These are phyloP conservation scores for Plutomurus gul DNA, from an alignment of 1,140 invertebrate species.

Conservation along the genomic window DNA sequence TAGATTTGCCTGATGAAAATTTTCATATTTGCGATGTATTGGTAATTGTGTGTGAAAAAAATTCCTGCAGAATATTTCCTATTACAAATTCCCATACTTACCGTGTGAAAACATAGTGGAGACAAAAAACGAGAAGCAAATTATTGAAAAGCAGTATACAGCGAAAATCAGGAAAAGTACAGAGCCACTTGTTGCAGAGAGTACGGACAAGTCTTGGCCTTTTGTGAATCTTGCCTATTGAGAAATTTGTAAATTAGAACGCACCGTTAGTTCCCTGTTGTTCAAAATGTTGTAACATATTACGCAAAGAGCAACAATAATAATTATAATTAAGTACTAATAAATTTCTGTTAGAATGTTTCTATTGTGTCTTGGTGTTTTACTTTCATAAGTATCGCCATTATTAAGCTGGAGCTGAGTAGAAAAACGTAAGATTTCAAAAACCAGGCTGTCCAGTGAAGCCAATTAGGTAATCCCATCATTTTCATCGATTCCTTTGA, in stretches of 20 bases:
- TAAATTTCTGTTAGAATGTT: not conserved
- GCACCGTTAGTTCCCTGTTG: not conserved
- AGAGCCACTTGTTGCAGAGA: constrained; percentile 63
- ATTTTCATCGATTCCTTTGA: constrained; percentile 82
- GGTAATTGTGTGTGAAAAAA: not conserved
- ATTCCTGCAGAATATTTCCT: not conserved
- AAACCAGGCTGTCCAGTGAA: constrained; percentile 85
- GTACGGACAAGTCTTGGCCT: constrained; percentile 56
- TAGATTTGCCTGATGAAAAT: not conserved
- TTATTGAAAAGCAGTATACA: constrained; percentile 65
- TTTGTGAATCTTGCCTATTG: constrained; percentile 8
- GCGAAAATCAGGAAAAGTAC: constrained; percentile 66
- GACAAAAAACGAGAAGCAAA: constrained; percentile 70
- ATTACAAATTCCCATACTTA: constrained; percentile 55
- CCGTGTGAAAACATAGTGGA: constrained; percentile 72
- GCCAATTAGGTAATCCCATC: constrained; percentile 80
- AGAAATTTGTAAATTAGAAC: not conserved
- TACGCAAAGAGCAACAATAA: too few species aligned
- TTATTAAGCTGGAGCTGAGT: constrained; percentile 59
- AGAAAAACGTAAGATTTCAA: constrained; percentile 74
- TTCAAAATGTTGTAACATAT: too few species aligned
- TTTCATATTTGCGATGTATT: not conserved
- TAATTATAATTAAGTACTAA: not conserved
- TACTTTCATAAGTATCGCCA: constrained; percentile 47
- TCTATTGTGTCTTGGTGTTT: not conserved